Evolutionary conservation across 2,888 invertebrate species (phyloP), one percentile per base, ranked within the genome.

Genomic region (Mallateleia sp.): DNA sequence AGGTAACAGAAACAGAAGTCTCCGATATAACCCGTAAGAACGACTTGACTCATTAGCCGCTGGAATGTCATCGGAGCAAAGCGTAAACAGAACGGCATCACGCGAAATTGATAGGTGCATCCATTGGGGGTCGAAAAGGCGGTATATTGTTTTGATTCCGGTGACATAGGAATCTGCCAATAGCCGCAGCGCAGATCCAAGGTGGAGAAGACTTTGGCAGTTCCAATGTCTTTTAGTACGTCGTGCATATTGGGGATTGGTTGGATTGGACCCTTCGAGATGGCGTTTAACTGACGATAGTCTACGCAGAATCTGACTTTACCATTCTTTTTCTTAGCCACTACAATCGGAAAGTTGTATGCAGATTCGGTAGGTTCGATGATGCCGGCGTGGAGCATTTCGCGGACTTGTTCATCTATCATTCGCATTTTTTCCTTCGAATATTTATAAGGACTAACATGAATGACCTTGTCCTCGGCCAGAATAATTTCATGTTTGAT

Each of bases 121-220:
- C 92, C 90, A 5, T 32, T 2, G 18, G 60, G 60, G 3, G 60
- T 60, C 18, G 60, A 22, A 9, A 60, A 60, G 11, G 60, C 60
- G 18, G 60, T 60, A 38, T 18, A 60, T 32, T 32, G 15, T 60
- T 60, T 60, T 8, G 38, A 60, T 8, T 60, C 24, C 18, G 60
- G 32, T 18, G 4, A n/a, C 85, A 93, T 78, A 7, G 89, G 90
- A 7, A 93, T 81, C 69, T 93, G 93, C 92, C 93, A 93, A 67
- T 92, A 94, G 3, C 92, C 92, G 91, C 60, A 34, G 32, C 34
- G 32, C 20, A 60, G 20, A 34, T 60, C 60, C 2, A 60, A 20
- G 3, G 38, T 90, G 3, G 91, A 75, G 47, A 92, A 92, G 18
- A 91, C 74, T 1, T 38, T 64, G 2, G 93, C 92, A 4, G 52